These are phyloP conservation scores for Halcyon smyrnensis DNA, from an alignment of 2,797 vertebrate genomes.

Conservation along the genomic window DNA sequence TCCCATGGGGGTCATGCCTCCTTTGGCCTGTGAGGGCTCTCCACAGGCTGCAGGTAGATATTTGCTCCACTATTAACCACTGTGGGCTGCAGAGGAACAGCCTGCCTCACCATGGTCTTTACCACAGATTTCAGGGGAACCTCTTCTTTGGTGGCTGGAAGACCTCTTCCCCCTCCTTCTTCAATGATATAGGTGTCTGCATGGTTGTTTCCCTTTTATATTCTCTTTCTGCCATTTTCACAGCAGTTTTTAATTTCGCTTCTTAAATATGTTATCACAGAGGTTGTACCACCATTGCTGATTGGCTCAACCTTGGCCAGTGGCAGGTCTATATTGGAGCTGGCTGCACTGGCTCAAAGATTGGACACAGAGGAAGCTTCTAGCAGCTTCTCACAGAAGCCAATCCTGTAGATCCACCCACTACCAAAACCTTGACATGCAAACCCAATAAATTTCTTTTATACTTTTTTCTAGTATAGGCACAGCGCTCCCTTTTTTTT, in stretches of 20 bases:
- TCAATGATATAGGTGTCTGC: neutral
- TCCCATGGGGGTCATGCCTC: too few relatives aligned
- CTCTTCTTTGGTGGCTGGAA: too few relatives aligned
- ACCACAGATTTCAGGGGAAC: neutral
- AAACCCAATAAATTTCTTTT: neutral
- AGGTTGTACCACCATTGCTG: neutral
- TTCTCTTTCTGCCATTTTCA: neutral
- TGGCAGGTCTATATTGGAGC: neutral
- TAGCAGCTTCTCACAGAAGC: neutral
- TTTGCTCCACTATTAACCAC: neutral
- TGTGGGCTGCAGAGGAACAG: neutral
- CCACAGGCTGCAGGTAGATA: neutral
- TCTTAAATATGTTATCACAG: neutral
- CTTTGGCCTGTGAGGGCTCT: too few relatives aligned
- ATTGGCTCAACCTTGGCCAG: neutral
- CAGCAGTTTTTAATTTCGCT: too few relatives aligned
- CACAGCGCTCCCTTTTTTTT: neutral
- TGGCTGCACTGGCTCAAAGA: neutral
- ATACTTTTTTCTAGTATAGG: neutral
- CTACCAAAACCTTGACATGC: neutral
- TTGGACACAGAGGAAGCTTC: neutral
- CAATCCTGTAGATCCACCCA: neutral
- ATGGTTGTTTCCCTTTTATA: neutral
- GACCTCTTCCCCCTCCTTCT: neutral
- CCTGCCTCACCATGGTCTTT: neutral